Conservation (phyloP, 64 coral and sea anemone genomes). For the Trachythela sp. region DNA sequence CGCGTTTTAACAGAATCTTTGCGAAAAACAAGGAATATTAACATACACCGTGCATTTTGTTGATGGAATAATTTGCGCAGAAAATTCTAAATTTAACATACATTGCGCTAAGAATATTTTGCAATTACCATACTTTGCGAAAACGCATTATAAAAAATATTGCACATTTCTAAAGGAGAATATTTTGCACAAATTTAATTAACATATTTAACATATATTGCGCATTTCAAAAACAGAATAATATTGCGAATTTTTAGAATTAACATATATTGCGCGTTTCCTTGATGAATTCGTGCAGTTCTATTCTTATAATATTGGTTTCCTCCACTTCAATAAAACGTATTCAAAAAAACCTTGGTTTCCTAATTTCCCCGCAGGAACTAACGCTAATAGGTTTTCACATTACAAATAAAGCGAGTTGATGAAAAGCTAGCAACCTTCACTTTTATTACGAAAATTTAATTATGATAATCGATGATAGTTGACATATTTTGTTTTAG, state of each 20-base stretch:
- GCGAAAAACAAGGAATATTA: too few relatives aligned
- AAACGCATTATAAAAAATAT: too few relatives aligned
- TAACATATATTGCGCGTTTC: neutral
- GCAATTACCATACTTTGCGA: neutral
- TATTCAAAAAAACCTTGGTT: neutral
- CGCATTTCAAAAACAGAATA: neutral
- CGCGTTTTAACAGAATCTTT: too few relatives aligned
- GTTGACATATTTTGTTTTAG: neutral
- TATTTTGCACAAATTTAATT: too few relatives aligned
- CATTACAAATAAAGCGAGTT: neutral
- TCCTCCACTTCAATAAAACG: neutral
- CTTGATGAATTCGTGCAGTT: neutral
- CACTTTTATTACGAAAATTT: neutral
- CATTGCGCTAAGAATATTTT: neutral
- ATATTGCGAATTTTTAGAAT: neutral
- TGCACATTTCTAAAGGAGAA: neutral
- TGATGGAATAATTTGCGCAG: neutral
- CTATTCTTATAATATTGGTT: neutral
- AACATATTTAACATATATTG: too few relatives aligned
- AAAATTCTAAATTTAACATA: neutral
- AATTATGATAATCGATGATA: neutral
- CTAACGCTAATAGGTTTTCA: neutral
- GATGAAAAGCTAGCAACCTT: neutral
- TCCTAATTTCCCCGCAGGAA: neutral
- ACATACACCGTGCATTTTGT: too few relatives aligned